Evolutionary conservation across 2,888 invertebrate genomes (phyloP), one percentile per base, ranked within the genome.

Genomic region (Spialia ferax): DNA sequence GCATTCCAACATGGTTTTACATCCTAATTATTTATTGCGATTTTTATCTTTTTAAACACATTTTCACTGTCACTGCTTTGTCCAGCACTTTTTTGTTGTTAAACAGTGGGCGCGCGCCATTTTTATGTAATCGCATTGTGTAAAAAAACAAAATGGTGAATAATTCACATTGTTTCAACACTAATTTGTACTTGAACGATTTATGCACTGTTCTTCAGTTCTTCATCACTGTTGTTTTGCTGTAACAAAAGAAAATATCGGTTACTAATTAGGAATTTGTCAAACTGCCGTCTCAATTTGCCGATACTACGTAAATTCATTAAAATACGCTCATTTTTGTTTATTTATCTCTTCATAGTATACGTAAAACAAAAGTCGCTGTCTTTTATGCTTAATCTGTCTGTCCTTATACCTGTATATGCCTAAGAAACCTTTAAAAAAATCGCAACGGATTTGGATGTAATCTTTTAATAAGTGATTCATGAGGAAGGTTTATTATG

Each of bases 1-100:
- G 79, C 91, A 90, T 91, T 74, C 86, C 82, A 83, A 82, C 91
- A 92, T 92, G 81, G 79, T 85, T 79, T 92, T 85, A 91, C 91
- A 92, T 92, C 90, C 84, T 89, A 82, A 76, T 81, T 77, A 77
- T 75, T 81, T 78, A 74, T 74, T 75, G 66, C 75, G 74, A 75
- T 75, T 73, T 76, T 78, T 81, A 84, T 82, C 79, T 77, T 70
- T 79, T 77, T 70, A 76, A 80, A 80, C 78, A 80, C 83, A 84
- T 82, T 74, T 73, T 73, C 76, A 76, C 76, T 55, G 55, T 15
- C 55, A 70, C 71, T 73, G 7, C 26, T 52, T 68, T 73, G 71
- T 71, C 71, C 66, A 69, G 35, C 26, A 26, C 23, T 48, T 63
- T 63, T 52, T 63, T 59, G 56, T 70, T 67, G 56, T 67, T 42